These are phyloP conservation scores for Adineta ricciae DNA, from an alignment of 2,888 invertebrate species.

Conservation along the genomic window DNA sequence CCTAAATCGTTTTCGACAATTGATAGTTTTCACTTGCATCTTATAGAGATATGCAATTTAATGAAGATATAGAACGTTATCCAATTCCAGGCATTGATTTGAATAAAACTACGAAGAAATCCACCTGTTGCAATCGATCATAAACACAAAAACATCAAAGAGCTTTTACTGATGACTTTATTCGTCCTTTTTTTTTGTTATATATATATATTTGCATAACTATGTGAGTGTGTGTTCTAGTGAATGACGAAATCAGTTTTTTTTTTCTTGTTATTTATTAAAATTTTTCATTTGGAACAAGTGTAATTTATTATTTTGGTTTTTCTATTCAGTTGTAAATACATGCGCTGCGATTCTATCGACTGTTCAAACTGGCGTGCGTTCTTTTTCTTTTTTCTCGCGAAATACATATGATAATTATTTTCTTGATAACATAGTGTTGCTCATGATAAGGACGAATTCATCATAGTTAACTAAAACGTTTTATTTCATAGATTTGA, in stretches of 20 bases:
- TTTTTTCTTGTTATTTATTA: not conserved
- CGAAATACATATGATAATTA: not conserved
- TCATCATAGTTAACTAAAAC: not conserved
- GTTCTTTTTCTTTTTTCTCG: not conserved
- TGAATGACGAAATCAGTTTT: not conserved
- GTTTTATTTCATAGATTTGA: too few species aligned
- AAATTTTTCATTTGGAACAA: not conserved
- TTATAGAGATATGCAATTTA: not conserved
- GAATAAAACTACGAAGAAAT: not conserved
- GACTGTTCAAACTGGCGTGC: not conserved
- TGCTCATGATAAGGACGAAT: not conserved
- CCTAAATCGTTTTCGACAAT: too few species aligned
- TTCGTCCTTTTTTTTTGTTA: not conserved
- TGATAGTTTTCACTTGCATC: too few species aligned
- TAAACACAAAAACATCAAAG: not conserved
- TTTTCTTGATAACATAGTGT: not conserved
- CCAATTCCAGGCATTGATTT: not conserved
- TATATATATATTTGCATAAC: not conserved
- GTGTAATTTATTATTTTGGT: not conserved
- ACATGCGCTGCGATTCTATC: not conserved
- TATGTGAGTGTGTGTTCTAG: not conserved
- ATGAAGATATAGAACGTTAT: not conserved
- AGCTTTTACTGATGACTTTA: not conserved
- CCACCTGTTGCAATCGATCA: not conserved
- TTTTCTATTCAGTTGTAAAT: not conserved